Evolutionary conservation across 2,113 vertebrate species (phyloP).

Genomic region (Panurus biarmicus): DNA sequence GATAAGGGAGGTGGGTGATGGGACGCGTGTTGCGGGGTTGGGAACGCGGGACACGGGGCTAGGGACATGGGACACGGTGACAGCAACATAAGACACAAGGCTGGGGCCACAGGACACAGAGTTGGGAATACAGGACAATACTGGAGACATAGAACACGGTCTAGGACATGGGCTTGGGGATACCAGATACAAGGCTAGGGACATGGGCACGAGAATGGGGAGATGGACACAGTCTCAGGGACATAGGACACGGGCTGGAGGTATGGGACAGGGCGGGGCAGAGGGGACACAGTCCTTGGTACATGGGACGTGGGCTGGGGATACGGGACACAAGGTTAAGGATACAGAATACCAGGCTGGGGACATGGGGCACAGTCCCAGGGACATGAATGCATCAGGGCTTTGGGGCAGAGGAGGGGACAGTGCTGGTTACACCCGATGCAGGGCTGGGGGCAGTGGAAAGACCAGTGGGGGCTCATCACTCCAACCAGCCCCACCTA

Average conservation of each 20-base stretch:
- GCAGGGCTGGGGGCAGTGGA: no score
- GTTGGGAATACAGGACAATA: background rate
- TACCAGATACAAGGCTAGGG: background rate
- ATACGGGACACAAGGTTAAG: no score
- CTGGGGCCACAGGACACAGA: no score
- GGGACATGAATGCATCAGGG: background rate
- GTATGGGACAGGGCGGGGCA: background rate
- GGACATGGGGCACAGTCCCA: no score
- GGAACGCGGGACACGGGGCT: no score
- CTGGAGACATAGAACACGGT: fast-evolving
- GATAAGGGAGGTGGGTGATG: background rate
- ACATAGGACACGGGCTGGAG: background rate
- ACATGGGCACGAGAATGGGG: no score
- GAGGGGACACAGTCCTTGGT: background rate
- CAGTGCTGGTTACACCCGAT: background rate
- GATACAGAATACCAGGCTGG: background rate
- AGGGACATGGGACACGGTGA: no score
- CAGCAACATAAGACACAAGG: background rate
- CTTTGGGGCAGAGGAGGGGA: background rate
- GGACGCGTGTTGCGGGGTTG: background rate
- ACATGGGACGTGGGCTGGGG: no score
- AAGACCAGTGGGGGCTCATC: background rate
- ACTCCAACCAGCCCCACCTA: background rate
- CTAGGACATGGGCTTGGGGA: background rate
- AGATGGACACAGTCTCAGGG: background rate